Conservation (phyloP, 2,888 invertebrate genomes). For the Chymomyza amoena region DNA sequence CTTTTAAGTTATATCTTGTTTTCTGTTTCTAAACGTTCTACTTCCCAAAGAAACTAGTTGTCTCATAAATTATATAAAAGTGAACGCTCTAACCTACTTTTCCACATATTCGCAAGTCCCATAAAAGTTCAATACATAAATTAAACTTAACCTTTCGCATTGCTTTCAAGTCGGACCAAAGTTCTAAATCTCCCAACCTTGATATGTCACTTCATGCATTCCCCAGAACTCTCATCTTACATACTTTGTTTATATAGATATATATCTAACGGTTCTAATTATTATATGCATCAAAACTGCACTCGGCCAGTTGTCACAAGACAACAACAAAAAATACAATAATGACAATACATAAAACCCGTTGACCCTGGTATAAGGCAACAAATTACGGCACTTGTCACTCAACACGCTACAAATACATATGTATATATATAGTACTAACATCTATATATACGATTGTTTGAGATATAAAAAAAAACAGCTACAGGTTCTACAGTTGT, state of each 20-base stretch:
- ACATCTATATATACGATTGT: neutral
- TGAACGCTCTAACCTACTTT: no score
- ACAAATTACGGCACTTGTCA: slow-evolving; percentile 36
- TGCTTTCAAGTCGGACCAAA: no score
- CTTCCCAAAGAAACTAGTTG: no score
- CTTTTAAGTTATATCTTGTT: no score
- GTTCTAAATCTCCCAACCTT: neutral
- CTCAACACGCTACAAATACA: slow-evolving; percentile 12
- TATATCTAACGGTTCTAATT: neutral
- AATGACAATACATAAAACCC: slow-evolving; percentile 28
- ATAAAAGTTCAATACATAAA: neutral
- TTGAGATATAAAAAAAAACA: neutral
- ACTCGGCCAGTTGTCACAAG: neutral
- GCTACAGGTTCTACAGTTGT: neutral
- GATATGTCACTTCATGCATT: neutral
- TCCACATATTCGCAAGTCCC: no score
- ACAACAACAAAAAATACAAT: neutral
- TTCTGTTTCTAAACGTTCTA: no score
- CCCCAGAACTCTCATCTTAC: neutral
- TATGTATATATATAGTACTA: neutral
- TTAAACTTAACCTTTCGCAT: neutral
- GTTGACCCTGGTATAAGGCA: slow-evolving; percentile 57
- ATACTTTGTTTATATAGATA: neutral
- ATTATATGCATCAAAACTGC: neutral
- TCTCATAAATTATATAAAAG: no score